phyloP scores from a whole-genome alignment of 2,113 vertebrate species.

The Sceloporus tristichus region DNA sequence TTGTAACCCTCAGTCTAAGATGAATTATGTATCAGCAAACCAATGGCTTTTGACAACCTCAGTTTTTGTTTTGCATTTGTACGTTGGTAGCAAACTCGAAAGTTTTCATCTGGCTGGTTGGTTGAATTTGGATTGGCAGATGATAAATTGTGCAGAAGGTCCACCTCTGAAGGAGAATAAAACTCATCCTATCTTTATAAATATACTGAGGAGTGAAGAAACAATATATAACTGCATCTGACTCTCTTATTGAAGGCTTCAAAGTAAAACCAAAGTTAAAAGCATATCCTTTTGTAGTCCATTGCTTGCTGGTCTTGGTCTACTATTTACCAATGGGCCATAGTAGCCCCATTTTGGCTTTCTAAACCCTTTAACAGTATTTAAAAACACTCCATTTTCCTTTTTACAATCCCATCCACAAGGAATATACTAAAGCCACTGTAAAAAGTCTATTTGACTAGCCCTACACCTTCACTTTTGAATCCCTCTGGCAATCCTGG shows the following conservation, averaged over 20 bases:
- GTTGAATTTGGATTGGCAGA: neutral
- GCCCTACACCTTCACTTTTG: neutral
- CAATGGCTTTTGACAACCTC: neutral
- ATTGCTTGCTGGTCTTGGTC: neutral
- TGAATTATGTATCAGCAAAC: neutral
- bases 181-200: neutral
- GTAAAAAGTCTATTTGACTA: neutral
- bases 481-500: neutral
- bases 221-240: neutral
- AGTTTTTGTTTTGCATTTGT: neutral
- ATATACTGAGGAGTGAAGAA: too few species aligned
- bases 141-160: neutral
- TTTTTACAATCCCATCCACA: neutral
- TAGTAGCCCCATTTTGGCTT: neutral
- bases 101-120: neutral
- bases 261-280: neutral
- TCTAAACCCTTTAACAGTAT: neutral
- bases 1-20: neutral
- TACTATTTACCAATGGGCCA: too few species aligned
- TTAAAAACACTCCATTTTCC: too few species aligned
- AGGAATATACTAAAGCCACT: neutral
- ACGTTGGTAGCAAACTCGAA: neutral
- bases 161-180: neutral
- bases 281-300: neutral
- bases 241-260: neutral